Percentiles rank a stretch among this genome's conserved stretches.
phyloP scores from a whole-genome alignment of 1,140 invertebrate genomes.

The Trichonephila clavipes region DNA sequence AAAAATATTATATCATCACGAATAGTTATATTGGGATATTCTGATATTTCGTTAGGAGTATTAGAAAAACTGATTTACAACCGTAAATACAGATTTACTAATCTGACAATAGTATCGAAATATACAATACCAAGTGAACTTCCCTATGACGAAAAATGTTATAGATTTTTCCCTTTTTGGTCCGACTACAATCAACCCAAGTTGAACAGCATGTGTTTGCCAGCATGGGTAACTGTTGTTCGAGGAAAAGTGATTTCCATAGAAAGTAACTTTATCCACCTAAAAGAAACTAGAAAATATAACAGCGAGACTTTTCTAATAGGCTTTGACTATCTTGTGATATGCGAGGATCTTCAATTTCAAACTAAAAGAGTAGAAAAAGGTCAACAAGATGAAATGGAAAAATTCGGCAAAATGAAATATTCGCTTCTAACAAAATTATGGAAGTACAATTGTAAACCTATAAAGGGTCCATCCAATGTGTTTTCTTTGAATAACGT shows the following conservation, averaged over 20 bases:
- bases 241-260: background rate
- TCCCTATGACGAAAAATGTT: background rate
- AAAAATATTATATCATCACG: slow-evolving; percentile 46
- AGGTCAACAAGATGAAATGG: background rate
- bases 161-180: background rate
- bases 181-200: background rate
- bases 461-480: background rate
- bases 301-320: background rate
- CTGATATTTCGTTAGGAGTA: slow-evolving; percentile 32
- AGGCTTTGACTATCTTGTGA: slow-evolving; percentile 52
- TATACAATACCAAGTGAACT: background rate
- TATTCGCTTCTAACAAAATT: slow-evolving; percentile 41
- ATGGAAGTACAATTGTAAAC: background rate
- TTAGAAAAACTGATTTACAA: slow-evolving; percentile 64
- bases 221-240: slow-evolving; percentile 61
- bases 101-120: slow-evolving; percentile 32
- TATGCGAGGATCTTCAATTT: slow-evolving; percentile 55
- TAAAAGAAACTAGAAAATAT: background rate
- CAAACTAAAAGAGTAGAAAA: slow-evolving; percentile 2
- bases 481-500: slow-evolving; percentile 43
- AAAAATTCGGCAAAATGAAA: background rate
- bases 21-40: slow-evolving; percentile 59
- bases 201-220: slow-evolving; percentile 62
- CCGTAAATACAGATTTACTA: slow-evolving; percentile 39
- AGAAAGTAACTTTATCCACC: background rate